Percentiles rank a stretch among this genome's conserved stretches.
phyloP scores from a whole-genome alignment of 2,888 invertebrate species.

The Epinotia bilunana region DNA sequence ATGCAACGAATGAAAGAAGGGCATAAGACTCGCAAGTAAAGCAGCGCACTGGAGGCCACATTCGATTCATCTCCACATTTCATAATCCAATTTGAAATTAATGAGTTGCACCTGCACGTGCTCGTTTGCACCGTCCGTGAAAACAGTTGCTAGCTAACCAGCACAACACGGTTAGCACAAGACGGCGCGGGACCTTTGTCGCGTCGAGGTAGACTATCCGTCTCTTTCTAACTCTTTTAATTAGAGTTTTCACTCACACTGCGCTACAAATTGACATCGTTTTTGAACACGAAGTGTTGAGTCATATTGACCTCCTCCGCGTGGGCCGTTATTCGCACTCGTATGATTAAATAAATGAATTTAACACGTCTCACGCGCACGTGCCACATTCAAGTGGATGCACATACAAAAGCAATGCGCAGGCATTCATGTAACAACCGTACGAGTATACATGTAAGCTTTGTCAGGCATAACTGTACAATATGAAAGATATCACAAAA shows the following conservation, averaged over 20 bases:
- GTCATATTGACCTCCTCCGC: slow-evolving; percentile 28
- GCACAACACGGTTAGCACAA: too few species aligned
- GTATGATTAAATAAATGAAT: slow-evolving; percentile 58
- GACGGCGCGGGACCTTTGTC: too few species aligned
- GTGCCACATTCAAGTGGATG: slow-evolving; percentile 39
- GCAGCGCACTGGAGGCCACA: slow-evolving; percentile 11
- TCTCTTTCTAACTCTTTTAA: too few species aligned
- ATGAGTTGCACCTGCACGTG: not conserved
- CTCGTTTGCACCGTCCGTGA: not conserved
- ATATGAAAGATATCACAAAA: not conserved
- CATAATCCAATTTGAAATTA: not conserved
- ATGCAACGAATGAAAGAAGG: slow-evolving; percentile 31
- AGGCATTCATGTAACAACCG: slow-evolving; percentile 23
- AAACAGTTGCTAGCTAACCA: too few species aligned
- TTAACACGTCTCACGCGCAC: slow-evolving; percentile 47
- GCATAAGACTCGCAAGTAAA: slow-evolving; percentile 45
- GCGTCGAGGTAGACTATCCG: too few species aligned
- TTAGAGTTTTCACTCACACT: too few species aligned
- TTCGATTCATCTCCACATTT: not conserved
- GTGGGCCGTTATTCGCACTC: slow-evolving; percentile 53
- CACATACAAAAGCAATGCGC: slow-evolving; percentile 32
- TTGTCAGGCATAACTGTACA: slow-evolving; percentile 27
- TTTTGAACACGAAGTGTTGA: not conserved
- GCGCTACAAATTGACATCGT: not conserved
- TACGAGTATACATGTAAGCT: not conserved